Base-by-base conservation (phyloP, 2,888 invertebrate genomes). In the Drosophila trichaetosa region DNA sequence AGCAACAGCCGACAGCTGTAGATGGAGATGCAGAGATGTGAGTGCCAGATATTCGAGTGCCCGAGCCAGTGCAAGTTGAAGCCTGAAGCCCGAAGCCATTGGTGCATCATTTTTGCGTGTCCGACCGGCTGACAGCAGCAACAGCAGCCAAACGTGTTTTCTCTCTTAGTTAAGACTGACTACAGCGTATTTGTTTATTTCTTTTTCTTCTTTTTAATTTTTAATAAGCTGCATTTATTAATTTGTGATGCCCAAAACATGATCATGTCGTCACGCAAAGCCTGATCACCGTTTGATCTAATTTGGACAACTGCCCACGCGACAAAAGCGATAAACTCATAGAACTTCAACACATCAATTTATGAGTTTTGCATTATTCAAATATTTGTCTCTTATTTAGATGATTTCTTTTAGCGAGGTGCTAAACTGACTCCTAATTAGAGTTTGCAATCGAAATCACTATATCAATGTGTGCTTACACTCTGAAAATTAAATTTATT, bases 201-300 rank as follows among this genome's bases (percentile, higher is more conserved):
- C 38, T 46, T 46, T 13, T 46, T 46, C 46, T 24, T 6, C 54
- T 49, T 24, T 36, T 27, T 2, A 42, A 51, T 60, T 73, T 67
- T 49, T 64, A 61, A 77, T 77, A 70, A 74, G 73, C 69, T 73
- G 83, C 71, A 80, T 79, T 75, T 80, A 87, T 82, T 80, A 82
- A 87, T 77, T 66, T 80, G 48, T 65, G 59, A 71, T 56, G 66
- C 80, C 80, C 69, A 73, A 79, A 76, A 78, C 75, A 80, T 60
- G 73, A 61, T 80, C 59, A 33, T 57, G 29, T 51, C 57, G 82
- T 83, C 82, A 84, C 84, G 84, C 70, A 61, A 52, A 66, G 51
- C 52, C 36, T 21, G 18, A 46, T 42, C 68, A 38, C 27, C 21
- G 21, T 27, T 67, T 71, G 71, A 69, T 69, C 71, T 64, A 83